Evolutionary conservation across 1,140 invertebrate genomes (phyloP).

Genomic region (Drosophila arizonae): DNA sequence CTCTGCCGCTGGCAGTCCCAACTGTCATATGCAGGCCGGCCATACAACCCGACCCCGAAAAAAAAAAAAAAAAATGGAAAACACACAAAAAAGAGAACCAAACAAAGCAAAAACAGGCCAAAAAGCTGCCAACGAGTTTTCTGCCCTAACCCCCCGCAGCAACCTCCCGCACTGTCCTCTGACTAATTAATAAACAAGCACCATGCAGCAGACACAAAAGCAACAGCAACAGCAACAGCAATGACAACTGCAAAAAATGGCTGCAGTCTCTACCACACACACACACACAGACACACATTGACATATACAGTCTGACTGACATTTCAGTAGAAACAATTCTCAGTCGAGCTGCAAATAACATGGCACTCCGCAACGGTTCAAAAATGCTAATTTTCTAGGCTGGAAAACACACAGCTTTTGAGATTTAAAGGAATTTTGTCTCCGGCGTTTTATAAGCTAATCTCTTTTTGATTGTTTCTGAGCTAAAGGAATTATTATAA

Average conservation of each 20-base stretch:
- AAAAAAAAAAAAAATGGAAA: slow-evolving; percentile 2
- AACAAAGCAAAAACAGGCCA: slow-evolving; percentile 2
- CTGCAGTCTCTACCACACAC: slow-evolving; percentile 23
- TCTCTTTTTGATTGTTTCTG: too few species aligned
- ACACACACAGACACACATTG: not conserved
- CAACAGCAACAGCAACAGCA: slow-evolving; percentile 8
- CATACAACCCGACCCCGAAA: slow-evolving; percentile 1
- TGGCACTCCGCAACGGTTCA: not conserved
- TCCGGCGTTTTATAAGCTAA: too few species aligned
- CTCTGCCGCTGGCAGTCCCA: slow-evolving; percentile 1
- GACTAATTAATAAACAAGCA: slow-evolving; percentile 57
- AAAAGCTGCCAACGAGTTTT: slow-evolving; percentile 35
- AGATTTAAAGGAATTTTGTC: too few species aligned
- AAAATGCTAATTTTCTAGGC: not conserved
- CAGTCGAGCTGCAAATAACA: slow-evolving; percentile 10
- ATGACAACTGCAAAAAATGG: slow-evolving; percentile 18
- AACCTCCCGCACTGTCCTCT: slow-evolving; percentile 40
- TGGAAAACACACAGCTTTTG: not conserved
- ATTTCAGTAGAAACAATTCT: slow-evolving; percentile 24
- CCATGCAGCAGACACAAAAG: not conserved
- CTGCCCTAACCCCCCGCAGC: slow-evolving; percentile 3
- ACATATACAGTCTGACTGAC: not conserved
- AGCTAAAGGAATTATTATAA: too few species aligned
- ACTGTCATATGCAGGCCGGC: slow-evolving; percentile 1
- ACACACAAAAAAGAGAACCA: not conserved